Evolutionary conservation across 2,888 invertebrate species (phyloP).

Genomic region (Listrodromus nycthemerus): DNA sequence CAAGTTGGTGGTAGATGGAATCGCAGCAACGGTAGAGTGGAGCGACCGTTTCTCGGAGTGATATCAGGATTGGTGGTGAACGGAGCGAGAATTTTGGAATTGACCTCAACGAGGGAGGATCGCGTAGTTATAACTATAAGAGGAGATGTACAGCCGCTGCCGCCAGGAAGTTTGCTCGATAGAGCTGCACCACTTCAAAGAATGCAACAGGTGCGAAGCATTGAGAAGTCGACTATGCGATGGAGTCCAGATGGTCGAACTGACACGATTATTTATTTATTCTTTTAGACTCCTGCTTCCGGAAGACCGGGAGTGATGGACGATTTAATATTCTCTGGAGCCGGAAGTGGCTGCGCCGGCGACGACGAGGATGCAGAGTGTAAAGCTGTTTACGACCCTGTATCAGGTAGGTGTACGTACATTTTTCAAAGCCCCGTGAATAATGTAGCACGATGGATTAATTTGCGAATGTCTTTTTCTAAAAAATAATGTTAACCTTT

Average conservation of each 20-base stretch:
- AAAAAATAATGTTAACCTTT: neutral
- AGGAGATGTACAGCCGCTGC: conserved; percentile 93
- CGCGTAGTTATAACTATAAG: conserved; percentile 88
- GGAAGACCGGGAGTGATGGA: conserved; percentile 92
- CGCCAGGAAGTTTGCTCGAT: conserved; percentile 89
- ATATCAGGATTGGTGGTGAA: conserved; percentile 96
- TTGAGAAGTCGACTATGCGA: neutral
- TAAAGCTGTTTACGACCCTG: conserved; percentile 92
- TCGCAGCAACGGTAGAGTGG: conserved; percentile 88
- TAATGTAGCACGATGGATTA: conserved; percentile 47
- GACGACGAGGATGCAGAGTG: conserved; percentile 97
- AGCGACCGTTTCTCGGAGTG: conserved; percentile 94
- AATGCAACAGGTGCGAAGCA: conserved; percentile 92
- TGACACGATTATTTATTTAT: neutral
- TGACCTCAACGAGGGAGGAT: conserved; percentile 93
- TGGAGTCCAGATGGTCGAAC: neutral
- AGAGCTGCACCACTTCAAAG: conserved; percentile 91
- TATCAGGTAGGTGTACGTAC: conserved; percentile 87
- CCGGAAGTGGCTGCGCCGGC: conserved; percentile 95
- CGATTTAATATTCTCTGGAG: conserved; percentile 96
- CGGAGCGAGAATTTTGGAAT: conserved; percentile 92
- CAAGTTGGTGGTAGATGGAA: conserved; percentile 95
- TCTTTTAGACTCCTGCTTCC: conserved; percentile 91
- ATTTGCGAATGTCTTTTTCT: conserved; percentile 48
- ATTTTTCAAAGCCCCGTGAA: conserved; percentile 69